Evolutionary conservation across 2,113 vertebrate species (phyloP), one percentile per base, ranked within the genome.

Genomic region (Leptodactylus fuscus): DNA sequence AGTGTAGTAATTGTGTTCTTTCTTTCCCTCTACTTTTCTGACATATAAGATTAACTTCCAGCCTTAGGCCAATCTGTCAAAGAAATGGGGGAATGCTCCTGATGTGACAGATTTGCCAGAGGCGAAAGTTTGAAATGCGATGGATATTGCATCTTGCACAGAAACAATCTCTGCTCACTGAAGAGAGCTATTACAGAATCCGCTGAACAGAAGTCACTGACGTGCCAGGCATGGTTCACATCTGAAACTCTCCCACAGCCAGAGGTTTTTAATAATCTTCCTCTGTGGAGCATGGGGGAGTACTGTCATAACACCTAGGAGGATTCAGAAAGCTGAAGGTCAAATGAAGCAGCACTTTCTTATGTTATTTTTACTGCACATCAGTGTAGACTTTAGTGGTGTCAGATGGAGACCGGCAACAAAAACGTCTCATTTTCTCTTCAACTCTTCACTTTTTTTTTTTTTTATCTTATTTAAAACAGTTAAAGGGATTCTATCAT

Each of bases 11-110:
- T 85, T 79, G 75, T 71, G 62, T 86, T 86, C 89, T 88, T 87
- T 82, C 89, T 80, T 44, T 62, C 77, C 49, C 16, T 87, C 87
- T 89, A 88, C 88, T 90, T 92, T 93, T 79, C 89, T 93, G 93
- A 93, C 93, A 92, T 89, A 87, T 93, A 92, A 93, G 92, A 95
- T 95, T 94, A 94, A 92, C 92, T 94, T 93, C 91, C 87, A 91
- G 91, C 93, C 87, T 13, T 89, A 88, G 91, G 92, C 91, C 89
- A 93, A 92, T 94, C 92, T 94, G 93, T 94, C 93, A 94, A 88
- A 92, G 92, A 92, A 93, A 94, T 90, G 91, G 91, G 89, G 92
- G 93, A 92, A 91, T 92, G 93, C 92, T 93, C 90, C 90, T 90
- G 87, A 86, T 88, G 89, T 93, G 93, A 94, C 92, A 92, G 91